A percentile compares a stretch with the other conserved stretches of the same genome.
These are phyloP conservation scores for Sphinx pinastri DNA, from an alignment of 2,888 invertebrate genomes.

Conservation along the genomic window DNA sequence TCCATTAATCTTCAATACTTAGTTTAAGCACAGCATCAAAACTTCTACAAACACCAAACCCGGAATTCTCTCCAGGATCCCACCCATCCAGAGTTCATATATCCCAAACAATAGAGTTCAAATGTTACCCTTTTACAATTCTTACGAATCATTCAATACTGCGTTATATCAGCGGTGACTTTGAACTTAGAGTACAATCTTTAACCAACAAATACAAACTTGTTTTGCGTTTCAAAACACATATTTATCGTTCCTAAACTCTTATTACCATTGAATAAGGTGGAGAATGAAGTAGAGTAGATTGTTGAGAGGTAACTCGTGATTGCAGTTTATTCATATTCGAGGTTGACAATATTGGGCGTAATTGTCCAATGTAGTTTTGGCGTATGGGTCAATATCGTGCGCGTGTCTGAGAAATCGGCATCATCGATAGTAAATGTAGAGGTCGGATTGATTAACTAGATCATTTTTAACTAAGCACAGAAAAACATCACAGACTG, in stretches of 20 bases:
- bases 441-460: slow-evolving; percentile 26
- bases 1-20: no score
- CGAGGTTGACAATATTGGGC: slow-evolving; percentile 64
- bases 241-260: slow-evolving; percentile 24
- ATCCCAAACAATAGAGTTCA: not conserved
- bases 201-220: slow-evolving; percentile 38
- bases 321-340: slow-evolving; percentile 43
- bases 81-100: not conserved
- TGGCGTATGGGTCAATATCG: slow-evolving; percentile 30
- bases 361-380: slow-evolving; percentile 70
- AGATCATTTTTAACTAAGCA: not conserved
- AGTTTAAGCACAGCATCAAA: not conserved
- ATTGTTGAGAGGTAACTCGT: slow-evolving; percentile 25
- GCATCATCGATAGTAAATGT: slow-evolving; percentile 28
- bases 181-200: slow-evolving; percentile 62
- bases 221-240: slow-evolving; percentile 18
- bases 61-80: not conserved
- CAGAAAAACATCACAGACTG: no score
- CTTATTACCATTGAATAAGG: slow-evolving; percentile 32
- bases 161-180: slow-evolving; percentile 64
- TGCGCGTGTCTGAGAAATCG: slow-evolving; percentile 27
- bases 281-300: slow-evolving; percentile 20
- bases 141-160: slow-evolving; percentile 40
- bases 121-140: slow-evolving; percentile 28
- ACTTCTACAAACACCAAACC: not conserved